Conservation (phyloP, 2,113 vertebrate species). For the Formicarius rufipectus region DNA sequence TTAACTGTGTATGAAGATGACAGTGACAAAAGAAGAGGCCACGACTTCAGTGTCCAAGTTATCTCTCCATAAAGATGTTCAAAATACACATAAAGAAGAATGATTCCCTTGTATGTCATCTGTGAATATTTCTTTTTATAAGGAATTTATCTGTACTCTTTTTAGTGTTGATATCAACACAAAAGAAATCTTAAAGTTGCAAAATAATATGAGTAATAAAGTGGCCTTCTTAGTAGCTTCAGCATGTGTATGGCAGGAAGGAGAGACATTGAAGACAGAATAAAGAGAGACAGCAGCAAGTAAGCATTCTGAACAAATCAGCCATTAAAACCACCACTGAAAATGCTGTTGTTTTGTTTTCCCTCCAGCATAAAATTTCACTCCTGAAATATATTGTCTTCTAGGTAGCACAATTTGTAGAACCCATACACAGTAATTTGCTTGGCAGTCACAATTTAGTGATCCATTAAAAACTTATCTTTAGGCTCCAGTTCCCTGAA, state of each 20-base stretch:
- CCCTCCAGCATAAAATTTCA: not conserved
- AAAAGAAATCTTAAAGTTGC: not conserved
- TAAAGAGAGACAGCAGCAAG: not conserved
- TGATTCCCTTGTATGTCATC: not conserved
- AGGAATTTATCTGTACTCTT: not conserved
- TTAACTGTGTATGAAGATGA: not conserved
- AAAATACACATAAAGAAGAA: not conserved
- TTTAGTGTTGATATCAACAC: not conserved
- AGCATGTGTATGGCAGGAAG: not conserved
- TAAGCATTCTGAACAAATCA: not conserved
- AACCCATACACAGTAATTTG: slow-evolving; percentile 12
- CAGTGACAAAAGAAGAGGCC: not conserved
- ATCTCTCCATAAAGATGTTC: not conserved
- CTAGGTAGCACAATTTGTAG: slow-evolving; percentile 2
- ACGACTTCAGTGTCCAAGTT: not conserved
- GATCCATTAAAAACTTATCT: slow-evolving; percentile 55
- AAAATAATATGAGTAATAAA: not conserved
- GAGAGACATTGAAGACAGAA: not conserved
- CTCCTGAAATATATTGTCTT: not conserved
- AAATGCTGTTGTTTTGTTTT: not conserved
- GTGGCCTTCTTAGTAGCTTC: not conserved
- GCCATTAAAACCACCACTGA: not conserved
- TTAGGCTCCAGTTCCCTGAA: slow-evolving; percentile 27
- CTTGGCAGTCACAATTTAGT: slow-evolving; percentile 30
- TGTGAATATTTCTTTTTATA: not conserved